phyloP scores from a whole-genome alignment of 2,888 invertebrate genomes.

The Tenthredo livida region DNA sequence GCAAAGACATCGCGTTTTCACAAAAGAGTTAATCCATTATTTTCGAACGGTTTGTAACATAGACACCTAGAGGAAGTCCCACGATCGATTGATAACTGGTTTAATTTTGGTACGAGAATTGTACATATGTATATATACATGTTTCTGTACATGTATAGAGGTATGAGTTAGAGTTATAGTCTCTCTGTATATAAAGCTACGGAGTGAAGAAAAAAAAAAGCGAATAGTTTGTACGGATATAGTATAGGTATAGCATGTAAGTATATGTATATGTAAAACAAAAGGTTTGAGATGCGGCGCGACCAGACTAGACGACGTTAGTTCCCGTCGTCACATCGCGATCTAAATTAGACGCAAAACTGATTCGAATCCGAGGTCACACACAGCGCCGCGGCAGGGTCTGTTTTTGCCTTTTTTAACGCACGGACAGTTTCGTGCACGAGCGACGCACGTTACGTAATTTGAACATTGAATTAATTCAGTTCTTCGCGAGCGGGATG shows the following conservation, averaged over 20 bases:
- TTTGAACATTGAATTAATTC: constrained; percentile 39
- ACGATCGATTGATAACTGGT: neutral
- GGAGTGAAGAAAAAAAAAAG: neutral
- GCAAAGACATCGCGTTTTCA: too few relatives aligned
- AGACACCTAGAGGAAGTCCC: neutral
- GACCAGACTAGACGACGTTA: neutral
- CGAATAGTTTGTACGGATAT: neutral
- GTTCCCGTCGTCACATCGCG: constrained; percentile 22
- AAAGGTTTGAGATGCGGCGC: constrained; percentile 10
- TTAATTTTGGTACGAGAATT: too few relatives aligned
- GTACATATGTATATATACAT: too few relatives aligned
- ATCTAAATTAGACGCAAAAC: constrained; percentile 44
- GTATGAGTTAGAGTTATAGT: too few relatives aligned
- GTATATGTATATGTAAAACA: neutral
- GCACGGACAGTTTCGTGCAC: constrained; percentile 42
- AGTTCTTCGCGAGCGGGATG: neutral
- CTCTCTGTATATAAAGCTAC: neutral
- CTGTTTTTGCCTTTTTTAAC: constrained; percentile 14
- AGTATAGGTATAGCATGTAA: neutral
- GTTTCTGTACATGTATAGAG: too few relatives aligned
- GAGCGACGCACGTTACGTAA: constrained; percentile 26
- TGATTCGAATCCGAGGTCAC: constrained; percentile 38
- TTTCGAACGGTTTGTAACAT: neutral
- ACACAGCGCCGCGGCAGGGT: neutral
- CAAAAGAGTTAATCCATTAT: too few relatives aligned